phyloP scores from a whole-genome alignment of 2,888 invertebrate genomes.

The Rhingia rostrata region DNA sequence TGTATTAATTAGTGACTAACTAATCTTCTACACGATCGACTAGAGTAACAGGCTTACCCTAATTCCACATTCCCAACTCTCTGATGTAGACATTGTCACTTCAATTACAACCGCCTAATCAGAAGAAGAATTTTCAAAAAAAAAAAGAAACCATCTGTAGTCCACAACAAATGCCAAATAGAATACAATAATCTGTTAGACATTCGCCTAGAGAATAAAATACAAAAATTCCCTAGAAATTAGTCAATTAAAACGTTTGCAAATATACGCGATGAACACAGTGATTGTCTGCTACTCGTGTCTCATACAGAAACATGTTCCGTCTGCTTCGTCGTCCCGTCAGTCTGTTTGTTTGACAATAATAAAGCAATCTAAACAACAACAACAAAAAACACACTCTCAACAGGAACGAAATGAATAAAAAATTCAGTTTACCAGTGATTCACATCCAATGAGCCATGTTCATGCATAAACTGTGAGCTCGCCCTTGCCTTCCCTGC shows the following conservation, averaged over 20 bases:
- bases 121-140: too few relatives aligned
- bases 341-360: constrained; percentile 33
- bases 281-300: background rate
- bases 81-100: too few relatives aligned
- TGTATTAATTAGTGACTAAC: too few relatives aligned
- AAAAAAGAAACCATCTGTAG: too few relatives aligned
- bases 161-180: too few relatives aligned
- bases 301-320: constrained; percentile 5
- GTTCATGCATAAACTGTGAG: constrained; percentile 5
- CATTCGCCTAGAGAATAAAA: too few relatives aligned
- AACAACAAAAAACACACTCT: constrained; percentile 20
- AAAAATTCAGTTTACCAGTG: constrained; percentile 2
- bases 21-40: too few relatives aligned
- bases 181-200: too few relatives aligned
- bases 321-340: constrained; percentile 11
- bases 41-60: too few relatives aligned
- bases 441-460: constrained; percentile 46
- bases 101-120: too few relatives aligned
- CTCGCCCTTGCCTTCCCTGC: constrained; percentile 2
- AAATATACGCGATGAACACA: constrained; percentile 32
- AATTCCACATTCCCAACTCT: too few relatives aligned
- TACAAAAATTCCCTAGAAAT: constrained; percentile 22
- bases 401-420: constrained; percentile 8
- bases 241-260: constrained; percentile 37
- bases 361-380: constrained; percentile 35